Conservation (phyloP, 1,140 invertebrate species). For the Teleopsis dalmanni region DNA sequence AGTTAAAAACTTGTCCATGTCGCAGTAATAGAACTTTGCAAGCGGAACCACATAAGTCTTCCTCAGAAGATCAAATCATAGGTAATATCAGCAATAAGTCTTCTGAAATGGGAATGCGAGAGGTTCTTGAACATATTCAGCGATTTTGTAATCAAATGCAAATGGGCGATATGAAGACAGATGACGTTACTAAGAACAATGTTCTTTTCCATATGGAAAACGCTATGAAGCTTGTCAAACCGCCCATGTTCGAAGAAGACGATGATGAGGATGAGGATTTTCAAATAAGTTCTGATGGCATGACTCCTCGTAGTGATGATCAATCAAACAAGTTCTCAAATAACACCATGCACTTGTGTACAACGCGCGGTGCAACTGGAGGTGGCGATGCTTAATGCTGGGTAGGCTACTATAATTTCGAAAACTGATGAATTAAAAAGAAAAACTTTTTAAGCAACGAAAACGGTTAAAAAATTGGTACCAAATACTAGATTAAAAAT, state of each 20-base stretch:
- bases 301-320: slow-evolving; percentile 27
- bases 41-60: slow-evolving; percentile 12
- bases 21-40: slow-evolving; percentile 16
- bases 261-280: slow-evolving; percentile 30
- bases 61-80: slow-evolving; percentile 17
- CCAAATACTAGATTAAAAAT: too few species aligned
- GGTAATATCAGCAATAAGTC: slow-evolving; percentile 26
- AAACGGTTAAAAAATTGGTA: too few species aligned
- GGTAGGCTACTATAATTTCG: too few species aligned
- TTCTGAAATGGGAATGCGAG: slow-evolving; percentile 24
- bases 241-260: slow-evolving; percentile 7
- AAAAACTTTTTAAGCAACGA: too few species aligned
- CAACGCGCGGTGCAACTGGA: slow-evolving; percentile 14
- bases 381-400: slow-evolving; percentile 23
- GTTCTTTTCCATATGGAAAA: slow-evolving; percentile 4
- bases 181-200: slow-evolving; percentile 4
- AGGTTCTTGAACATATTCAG: slow-evolving; percentile 30
- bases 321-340: slow-evolving; percentile 17
- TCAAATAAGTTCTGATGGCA: slow-evolving; percentile 27
- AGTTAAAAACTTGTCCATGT: slow-evolving; percentile 17
- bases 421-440: too few species aligned
- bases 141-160: slow-evolving; percentile 27
- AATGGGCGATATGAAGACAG: slow-evolving; percentile 15
- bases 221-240: slow-evolving; percentile 6
- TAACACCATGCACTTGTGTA: slow-evolving; percentile 2